Conservation (phyloP, 2,797 vertebrate genomes). For the Sparidentex hasta region DNA sequence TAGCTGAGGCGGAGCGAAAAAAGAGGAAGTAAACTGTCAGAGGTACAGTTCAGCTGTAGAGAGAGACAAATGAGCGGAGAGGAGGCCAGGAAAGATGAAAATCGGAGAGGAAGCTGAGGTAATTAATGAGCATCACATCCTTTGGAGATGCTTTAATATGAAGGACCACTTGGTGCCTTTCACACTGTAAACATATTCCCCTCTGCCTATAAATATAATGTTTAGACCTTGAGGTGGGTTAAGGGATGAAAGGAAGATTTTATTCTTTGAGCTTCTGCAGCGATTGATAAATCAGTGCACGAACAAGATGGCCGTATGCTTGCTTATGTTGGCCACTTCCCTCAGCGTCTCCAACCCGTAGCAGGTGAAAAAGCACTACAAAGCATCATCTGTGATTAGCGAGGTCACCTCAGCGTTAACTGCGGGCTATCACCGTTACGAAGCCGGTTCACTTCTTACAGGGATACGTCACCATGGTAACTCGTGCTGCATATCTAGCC, state of each 20-base stretch:
- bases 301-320: neutral
- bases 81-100: neutral
- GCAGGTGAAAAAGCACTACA: neutral
- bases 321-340: constrained; percentile 5
- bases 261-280: neutral
- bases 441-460: too few relatives aligned
- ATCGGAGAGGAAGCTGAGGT: neutral
- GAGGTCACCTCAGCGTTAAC: too few relatives aligned
- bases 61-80: constrained; percentile 18
- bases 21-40: constrained; percentile 41
- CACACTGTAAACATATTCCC: constrained; percentile 3
- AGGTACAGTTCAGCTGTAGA: neutral
- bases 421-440: too few relatives aligned
- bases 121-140: constrained; percentile 4
- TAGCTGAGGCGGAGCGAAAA: constrained; percentile 32
- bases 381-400: too few relatives aligned
- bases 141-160: constrained; percentile 14
- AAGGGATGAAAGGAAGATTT: neutral
- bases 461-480: too few relatives aligned
- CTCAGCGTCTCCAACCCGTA: neutral
- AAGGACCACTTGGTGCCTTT: neutral
- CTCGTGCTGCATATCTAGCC: too few relatives aligned
- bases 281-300: neutral
- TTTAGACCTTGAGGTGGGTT: neutral
- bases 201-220: constrained; percentile 1